A percentile compares a stretch with the other conserved stretches of the same genome.
Evolutionary conservation across 1,140 invertebrate species (phyloP).

Genomic region (Bombus sibiricus): DNA sequence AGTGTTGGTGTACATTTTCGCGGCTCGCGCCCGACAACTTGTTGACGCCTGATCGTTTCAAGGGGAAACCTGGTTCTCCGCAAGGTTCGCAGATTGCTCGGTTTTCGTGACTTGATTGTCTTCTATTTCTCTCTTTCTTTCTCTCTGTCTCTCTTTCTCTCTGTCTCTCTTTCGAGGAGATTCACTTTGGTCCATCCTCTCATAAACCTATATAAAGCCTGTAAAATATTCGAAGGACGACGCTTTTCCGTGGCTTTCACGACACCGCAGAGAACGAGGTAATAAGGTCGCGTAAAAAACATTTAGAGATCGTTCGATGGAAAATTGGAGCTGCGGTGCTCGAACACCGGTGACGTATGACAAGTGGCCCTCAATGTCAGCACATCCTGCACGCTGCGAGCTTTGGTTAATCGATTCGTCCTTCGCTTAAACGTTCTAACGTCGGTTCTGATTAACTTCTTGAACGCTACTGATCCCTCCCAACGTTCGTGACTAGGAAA

Average conservation of each 20-base stretch:
- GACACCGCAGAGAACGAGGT: neutral
- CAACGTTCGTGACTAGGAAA: too few relatives aligned
- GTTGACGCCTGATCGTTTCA: neutral
- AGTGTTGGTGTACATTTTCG: neutral
- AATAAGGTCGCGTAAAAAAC: neutral
- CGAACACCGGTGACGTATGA: slow-evolving; percentile 10
- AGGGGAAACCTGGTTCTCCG: neutral
- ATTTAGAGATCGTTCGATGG: slow-evolving; percentile 1
- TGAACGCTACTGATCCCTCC: neutral
- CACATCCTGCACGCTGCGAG: neutral
- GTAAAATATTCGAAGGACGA: neutral
- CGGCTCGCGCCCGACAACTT: neutral
- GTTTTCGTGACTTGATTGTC: neutral
- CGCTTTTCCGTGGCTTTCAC: neutral
- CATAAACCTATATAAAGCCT: neutral
- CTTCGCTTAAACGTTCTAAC: slow-evolving; percentile 57
- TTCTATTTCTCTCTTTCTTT: neutral
- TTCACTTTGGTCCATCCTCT: neutral
- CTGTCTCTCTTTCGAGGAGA: too few relatives aligned
- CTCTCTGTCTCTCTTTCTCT: neutral
- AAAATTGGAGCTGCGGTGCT: slow-evolving; percentile 16
- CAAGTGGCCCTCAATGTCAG: slow-evolving; percentile 32
- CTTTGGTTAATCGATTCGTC: slow-evolving; percentile 55
- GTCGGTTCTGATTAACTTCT: slow-evolving; percentile 24
- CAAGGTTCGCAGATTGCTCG: neutral